These are phyloP conservation scores for Clistopyga incitator DNA, from an alignment of 2,888 invertebrate genomes.

Conservation along the genomic window DNA sequence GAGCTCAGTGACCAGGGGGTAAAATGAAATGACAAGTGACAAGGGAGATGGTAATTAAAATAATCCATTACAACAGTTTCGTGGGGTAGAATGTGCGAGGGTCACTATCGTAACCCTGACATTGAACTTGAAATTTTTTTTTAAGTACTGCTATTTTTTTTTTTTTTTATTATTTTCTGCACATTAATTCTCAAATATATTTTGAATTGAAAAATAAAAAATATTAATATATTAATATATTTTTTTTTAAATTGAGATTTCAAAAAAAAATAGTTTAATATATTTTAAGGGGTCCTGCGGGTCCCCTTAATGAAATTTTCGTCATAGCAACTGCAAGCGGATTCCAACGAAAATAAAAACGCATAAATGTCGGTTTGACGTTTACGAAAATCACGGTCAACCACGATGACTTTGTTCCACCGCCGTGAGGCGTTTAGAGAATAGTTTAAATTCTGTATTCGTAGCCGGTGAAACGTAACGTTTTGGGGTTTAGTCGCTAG, in stretches of 20 bases:
- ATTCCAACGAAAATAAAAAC: not conserved
- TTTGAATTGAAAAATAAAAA: too few species aligned
- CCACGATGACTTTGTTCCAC: slow-evolving; percentile 43
- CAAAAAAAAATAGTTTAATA: too few species aligned
- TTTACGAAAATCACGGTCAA: slow-evolving; percentile 69
- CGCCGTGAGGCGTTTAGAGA: slow-evolving; percentile 42
- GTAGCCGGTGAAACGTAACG: slow-evolving; percentile 27
- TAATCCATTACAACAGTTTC: slow-evolving; percentile 50
- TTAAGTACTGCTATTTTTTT: too few species aligned
- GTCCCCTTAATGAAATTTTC: slow-evolving; percentile 13
- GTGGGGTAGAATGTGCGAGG: not conserved
- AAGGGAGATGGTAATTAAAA: slow-evolving; percentile 52
- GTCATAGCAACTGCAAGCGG: not conserved
- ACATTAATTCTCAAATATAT: too few species aligned
- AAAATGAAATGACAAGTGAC: slow-evolving; percentile 19
- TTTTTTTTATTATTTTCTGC: too few species aligned
- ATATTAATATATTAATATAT: too few species aligned
- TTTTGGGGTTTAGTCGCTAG: slow-evolving; percentile 9
- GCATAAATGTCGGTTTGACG: slow-evolving; percentile 25
- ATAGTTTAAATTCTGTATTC: slow-evolving; percentile 57
- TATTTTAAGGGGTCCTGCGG: too few species aligned
- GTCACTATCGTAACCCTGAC: not conserved
- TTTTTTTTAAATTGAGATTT: too few species aligned
- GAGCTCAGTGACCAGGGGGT: slow-evolving; percentile 45
- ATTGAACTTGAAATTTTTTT: too few species aligned